Percentiles rank a stretch among this genome's conserved stretches.
Evolutionary conservation across 2,797 vertebrate species (phyloP).

Genomic region (Ctenopoma kingsleyae): DNA sequence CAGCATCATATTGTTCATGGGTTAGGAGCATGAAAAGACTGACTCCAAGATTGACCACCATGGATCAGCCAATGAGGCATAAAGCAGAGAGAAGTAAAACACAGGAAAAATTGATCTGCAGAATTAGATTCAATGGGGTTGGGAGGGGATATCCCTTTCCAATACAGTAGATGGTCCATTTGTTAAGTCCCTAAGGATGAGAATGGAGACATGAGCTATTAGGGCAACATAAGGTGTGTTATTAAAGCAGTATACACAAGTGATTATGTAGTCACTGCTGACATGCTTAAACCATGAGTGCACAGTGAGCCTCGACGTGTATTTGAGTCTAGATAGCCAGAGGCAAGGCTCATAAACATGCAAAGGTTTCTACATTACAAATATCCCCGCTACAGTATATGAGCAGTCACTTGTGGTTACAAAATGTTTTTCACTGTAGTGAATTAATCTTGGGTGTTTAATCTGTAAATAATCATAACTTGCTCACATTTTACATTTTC

Average conservation of each 20-base stretch:
- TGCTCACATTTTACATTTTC: too few species aligned
- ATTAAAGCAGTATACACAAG: slow-evolving; percentile 72
- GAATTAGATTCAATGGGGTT: slow-evolving; percentile 42
- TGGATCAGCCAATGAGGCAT: slow-evolving; percentile 66
- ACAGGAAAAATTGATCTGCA: slow-evolving; percentile 44
- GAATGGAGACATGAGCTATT: slow-evolving; percentile 61
- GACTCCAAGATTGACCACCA: slow-evolving; percentile 58
- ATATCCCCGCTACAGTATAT: not conserved
- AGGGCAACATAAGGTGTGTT: slow-evolving; percentile 62
- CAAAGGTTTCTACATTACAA: slow-evolving; percentile 15
- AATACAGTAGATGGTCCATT: slow-evolving; percentile 61
- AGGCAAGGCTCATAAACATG: slow-evolving; percentile 41
- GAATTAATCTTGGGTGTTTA: not conserved
- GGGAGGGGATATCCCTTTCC: slow-evolving; percentile 59
- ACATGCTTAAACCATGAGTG: slow-evolving; percentile 65
- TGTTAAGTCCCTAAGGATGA: slow-evolving; percentile 58
- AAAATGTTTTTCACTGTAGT: not conserved
- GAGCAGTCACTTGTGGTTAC: not conserved
- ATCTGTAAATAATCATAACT: slow-evolving; percentile 8
- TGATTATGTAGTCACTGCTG: slow-evolving; percentile 64
- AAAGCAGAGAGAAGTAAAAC: slow-evolving; percentile 57
- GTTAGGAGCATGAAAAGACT: slow-evolving; percentile 62
- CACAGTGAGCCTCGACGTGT: slow-evolving; percentile 36
- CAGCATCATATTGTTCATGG: slow-evolving; percentile 56
- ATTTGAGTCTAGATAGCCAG: slow-evolving; percentile 42